Evolutionary conservation across 2,113 vertebrate genomes (phyloP).

Genomic region (Suncus etruscus): DNA sequence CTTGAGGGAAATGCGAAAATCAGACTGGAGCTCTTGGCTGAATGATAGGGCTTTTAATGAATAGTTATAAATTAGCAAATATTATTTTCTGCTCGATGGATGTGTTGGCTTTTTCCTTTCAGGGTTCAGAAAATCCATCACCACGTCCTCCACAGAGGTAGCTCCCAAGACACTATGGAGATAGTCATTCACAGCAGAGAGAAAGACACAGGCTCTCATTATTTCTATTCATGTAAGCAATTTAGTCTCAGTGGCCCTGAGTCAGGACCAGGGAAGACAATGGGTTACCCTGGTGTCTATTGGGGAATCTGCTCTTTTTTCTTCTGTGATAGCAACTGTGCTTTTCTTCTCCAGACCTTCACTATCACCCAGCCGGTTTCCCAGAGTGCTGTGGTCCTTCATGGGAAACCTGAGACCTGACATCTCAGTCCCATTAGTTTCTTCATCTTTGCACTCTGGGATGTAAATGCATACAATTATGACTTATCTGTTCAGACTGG

Average conservation of each 20-base stretch:
- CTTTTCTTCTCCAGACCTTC: neutral
- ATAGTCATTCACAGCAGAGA: neutral
- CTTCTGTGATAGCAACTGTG: neutral
- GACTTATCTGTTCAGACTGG: neutral
- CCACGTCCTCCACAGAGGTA: neutral
- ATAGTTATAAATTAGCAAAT: constrained; percentile 84
- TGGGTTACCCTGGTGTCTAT: neutral
- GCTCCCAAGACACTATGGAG: neutral
- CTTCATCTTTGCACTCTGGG: neutral
- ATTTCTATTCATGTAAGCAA: neutral
- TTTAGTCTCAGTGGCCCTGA: neutral
- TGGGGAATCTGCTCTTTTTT: accelerated
- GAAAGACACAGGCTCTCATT: neutral
- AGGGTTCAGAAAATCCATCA: neutral
- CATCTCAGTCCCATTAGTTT: neutral
- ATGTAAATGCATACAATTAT: neutral
- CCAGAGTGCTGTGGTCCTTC: neutral
- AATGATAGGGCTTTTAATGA: constrained; percentile 81
- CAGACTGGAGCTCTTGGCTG: constrained; percentile 76
- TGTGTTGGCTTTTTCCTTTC: neutral
- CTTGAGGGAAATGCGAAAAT: constrained; percentile 85
- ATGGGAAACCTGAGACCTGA: neutral
- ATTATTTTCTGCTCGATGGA: constrained; percentile 57
- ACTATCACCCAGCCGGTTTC: neutral
- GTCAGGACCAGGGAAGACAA: neutral